Evolutionary conservation across 1,140 invertebrate species (phyloP).

Genomic region (Chrysomallon squamiferum): DNA sequence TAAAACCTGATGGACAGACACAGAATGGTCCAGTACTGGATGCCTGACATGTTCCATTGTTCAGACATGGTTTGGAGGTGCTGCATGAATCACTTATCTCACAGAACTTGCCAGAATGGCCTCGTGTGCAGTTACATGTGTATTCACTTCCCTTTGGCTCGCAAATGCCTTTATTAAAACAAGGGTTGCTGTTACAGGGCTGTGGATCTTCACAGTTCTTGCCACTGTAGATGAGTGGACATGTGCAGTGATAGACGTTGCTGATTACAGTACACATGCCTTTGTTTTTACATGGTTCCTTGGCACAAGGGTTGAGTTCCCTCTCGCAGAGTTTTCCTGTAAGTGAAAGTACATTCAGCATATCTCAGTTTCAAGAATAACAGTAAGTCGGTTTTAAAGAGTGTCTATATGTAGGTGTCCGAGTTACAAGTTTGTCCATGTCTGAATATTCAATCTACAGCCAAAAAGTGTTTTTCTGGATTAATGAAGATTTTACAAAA

Average conservation of each 20-base stretch:
- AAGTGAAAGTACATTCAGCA: no score
- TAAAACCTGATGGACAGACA: conserved; percentile 29
- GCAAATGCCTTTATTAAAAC: neutral
- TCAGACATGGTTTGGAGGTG: conserved; percentile 29
- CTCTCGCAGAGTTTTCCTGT: conserved; percentile 11
- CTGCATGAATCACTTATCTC: conserved; percentile 20
- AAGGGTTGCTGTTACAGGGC: conserved; percentile 56
- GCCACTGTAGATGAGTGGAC: conserved; percentile 26
- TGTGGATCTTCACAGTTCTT: conserved; percentile 50
- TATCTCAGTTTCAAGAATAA: no score
- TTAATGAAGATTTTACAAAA: no score
- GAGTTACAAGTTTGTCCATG: no score
- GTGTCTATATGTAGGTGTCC: no score
- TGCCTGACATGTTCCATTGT: conserved; percentile 38
- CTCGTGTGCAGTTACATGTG: neutral
- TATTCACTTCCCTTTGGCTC: neutral
- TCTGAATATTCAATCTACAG: no score
- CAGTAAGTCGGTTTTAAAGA: no score
- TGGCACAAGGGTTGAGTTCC: neutral
- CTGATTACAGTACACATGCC: conserved; percentile 78
- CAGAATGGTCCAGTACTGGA: conserved; percentile 58
- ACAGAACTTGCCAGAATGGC: conserved; percentile 22
- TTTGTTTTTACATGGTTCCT: conserved; percentile 5
- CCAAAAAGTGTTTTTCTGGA: no score
- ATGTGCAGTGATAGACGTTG: conserved; percentile 28